Evolutionary conservation across 2,797 vertebrate species (phyloP).

Genomic region (Pantherophis vulpinus): DNA sequence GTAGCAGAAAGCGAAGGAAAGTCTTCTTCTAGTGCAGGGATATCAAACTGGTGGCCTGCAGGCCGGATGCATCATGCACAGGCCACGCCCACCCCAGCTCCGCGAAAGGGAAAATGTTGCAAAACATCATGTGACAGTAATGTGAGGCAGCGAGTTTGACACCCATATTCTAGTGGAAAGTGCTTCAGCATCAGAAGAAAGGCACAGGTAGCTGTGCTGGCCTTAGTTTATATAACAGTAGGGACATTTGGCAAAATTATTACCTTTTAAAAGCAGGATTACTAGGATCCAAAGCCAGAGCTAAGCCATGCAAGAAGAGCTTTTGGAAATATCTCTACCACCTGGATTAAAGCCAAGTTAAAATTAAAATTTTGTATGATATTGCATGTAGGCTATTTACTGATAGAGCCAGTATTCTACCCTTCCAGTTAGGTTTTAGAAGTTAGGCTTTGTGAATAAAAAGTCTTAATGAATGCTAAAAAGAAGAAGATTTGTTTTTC

Average conservation of each 20-base stretch:
- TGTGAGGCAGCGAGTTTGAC: no score
- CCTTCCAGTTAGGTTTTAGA: background rate
- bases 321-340: background rate
- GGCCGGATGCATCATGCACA: no score
- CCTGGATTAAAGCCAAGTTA: background rate
- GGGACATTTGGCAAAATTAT: background rate
- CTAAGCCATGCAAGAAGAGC: background rate
- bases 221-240: background rate
- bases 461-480: background rate
- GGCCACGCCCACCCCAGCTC: no score
- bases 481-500: background rate
- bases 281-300: background rate
- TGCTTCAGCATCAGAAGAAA: background rate
- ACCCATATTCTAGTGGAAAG: background rate
- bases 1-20: background rate
- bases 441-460: background rate
- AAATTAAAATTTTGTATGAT: background rate
- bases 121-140: no score
- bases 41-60: no score
- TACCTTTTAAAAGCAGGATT: background rate
- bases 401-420: background rate
- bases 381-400: background rate
- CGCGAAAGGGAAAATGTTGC: no score
- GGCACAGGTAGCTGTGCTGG: background rate
- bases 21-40: background rate